Evolutionary conservation across 1,140 invertebrate species (phyloP), one percentile per base, ranked within the genome.

Genomic region (Bombus picipes): DNA sequence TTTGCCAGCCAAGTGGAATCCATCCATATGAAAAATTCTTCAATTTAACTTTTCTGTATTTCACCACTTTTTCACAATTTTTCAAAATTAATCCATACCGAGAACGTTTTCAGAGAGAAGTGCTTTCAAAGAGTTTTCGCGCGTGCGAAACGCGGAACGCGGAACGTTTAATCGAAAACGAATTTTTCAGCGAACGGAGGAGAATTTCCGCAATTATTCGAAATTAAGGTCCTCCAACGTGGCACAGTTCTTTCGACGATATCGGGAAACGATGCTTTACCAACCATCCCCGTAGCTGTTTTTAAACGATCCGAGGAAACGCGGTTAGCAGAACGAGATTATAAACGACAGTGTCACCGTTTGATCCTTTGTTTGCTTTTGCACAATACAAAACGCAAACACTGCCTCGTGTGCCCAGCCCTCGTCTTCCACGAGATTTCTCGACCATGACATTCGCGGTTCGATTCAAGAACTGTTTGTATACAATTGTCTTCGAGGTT

Each of bases 321-420:
- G 41, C 53, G 47, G 53, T 83, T 83, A 86, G 47, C 65, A 9
- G 28, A 83, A 86, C 72, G 53, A 71, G 73, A 83, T 83, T 83
- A 86, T 66, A 34, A 66, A 25, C 39, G 62, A 70, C 25, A 37
- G 22, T 62, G 72, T 39, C 47, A 65, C 32, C 37, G 43, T 34
- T 43, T 32, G 62, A 86, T 70, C 47, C 72, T 37, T 13, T 39
- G 53, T 75, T 72, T 32, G 37, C 53, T 86, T 76, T 76, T 28
- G 41, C 43, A 28, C 74, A 43, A n/a, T 65, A 41, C 57, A 70
- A 78, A 85, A n/a, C 53, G 57, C 41, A 70, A 78, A 85, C 70
- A 57, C 28, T n/a, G 2, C 3, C 13, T 53, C 3, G 18, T 5
- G 18, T 18, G 15, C 15, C 18, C 15, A 1, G 8, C 9, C 15